Base-by-base conservation (phyloP, 2,888 invertebrate genomes). In the Bellardia pandia region DNA sequence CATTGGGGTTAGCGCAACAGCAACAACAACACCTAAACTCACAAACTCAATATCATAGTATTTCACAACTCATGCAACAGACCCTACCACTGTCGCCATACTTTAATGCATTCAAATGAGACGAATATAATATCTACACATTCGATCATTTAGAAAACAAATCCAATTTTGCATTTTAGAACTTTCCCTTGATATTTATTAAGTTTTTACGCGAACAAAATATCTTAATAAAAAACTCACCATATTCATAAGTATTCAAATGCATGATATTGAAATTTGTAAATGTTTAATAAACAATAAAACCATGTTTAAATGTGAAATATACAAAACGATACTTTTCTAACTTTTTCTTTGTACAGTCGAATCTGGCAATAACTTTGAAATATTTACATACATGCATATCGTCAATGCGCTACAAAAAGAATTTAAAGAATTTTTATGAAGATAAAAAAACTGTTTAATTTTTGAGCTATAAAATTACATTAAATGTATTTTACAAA, bases 221-320 rank as follows among this genome's bases (percentile, higher is more conserved):
- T n/a, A 77, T n/a, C n/a, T n/a, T n/a, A n/a, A 45, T 40, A 16
- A 53, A 71, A 40, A 85, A 75, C 48, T 68, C 13, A 71, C 48
- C 53, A 62, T n/a, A 68, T 74, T 69, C 68, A 72, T 40, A 14
- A 9, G 23, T 56, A 56, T 51, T 14, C 62, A 51, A 71, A 76
- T 42, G 23, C 72, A 78, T 74, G 69, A 69, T 75, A 79, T 79
- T 82, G 82, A 58, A 86, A 78, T 75, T 78, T 82, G 56, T 82
- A 86, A 82, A 83, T 78, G 75, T 76, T 83, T 75, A 83, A 66
- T 71, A 69, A 86, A 66, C 56, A 80, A 80, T 72, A 80, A 74
- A 66, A 62, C 13, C n/a, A 45, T 56, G 72, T 58, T 42, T 37
- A 58, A 45, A 33, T 53, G 37, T 64, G 37, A 40, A 53, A 64